These are phyloP conservation scores for Thinocorus orbignyianus DNA, from an alignment of 2,113 vertebrate genomes.

Conservation along the genomic window DNA sequence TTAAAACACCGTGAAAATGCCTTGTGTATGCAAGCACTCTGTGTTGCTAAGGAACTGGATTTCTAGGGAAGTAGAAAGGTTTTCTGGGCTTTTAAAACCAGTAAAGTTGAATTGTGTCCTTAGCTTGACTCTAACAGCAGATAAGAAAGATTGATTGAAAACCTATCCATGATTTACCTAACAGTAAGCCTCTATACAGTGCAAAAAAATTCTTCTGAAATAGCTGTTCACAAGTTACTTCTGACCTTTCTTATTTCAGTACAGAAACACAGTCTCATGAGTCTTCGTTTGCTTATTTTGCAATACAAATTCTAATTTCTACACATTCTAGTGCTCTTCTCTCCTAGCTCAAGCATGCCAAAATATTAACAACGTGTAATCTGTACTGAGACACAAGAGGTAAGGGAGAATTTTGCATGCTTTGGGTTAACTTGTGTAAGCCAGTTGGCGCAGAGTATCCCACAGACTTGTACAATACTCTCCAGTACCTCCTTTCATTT, in stretches of 20 bases:
- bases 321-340: neutral
- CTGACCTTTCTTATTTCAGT: neutral
- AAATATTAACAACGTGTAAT: neutral
- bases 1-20: neutral
- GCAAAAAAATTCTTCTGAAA: neutral
- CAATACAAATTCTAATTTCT: neutral
- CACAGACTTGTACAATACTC: neutral
- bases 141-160: neutral
- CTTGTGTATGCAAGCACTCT: neutral
- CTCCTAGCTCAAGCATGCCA: neutral
- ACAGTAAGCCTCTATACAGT: neutral
- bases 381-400: neutral
- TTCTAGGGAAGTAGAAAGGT: neutral
- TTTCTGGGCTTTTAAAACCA: neutral
- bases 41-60: slow-evolving; percentile 14
- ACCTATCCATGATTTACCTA: neutral
- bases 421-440: neutral
- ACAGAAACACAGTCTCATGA: neutral
- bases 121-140: neutral
- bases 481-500: neutral
- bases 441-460: neutral
- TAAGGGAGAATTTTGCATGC: neutral
- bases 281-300: neutral
- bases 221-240: neutral
- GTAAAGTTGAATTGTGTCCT: neutral